These are phyloP conservation scores for Holothuria glaberrima DNA, from an alignment of 35 echinoderm and acorn worm genomes.

Conservation along the genomic window DNA sequence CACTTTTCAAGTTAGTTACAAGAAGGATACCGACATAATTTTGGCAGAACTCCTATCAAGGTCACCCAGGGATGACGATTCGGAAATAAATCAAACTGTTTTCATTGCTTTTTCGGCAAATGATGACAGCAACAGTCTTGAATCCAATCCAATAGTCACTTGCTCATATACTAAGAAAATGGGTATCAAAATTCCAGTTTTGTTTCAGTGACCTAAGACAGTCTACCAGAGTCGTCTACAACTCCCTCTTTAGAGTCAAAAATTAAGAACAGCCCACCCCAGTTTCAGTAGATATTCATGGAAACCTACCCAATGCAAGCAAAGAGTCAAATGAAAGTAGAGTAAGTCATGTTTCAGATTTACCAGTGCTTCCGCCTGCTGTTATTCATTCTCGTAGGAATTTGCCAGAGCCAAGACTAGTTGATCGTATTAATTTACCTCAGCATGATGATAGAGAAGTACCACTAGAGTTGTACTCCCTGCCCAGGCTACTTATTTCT, in stretches of 20 bases:
- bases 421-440: no score
- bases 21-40: slow-evolving; percentile 47
- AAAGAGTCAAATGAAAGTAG: no score
- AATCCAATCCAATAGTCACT: not conserved
- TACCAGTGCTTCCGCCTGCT: not conserved
- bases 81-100: no score
- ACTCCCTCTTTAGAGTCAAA: not conserved
- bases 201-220: not conserved
- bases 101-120: not conserved
- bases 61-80: slow-evolving; percentile 44
- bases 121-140: not conserved
- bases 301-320: no score
- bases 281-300: no score
- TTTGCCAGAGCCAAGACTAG: no score
- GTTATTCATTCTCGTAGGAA: no score
- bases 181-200: slow-evolving; percentile 36
- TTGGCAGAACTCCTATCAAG: no score
- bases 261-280: not conserved
- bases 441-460: not conserved
- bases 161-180: not conserved
- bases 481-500: slow-evolving; percentile 31
- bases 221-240: not conserved
- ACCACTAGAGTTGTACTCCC: slow-evolving; percentile 33
- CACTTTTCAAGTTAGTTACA: slow-evolving; percentile 51
- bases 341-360: no score